phyloP scores from a whole-genome alignment of 1,140 invertebrate genomes.

The Panagrolaimus sp. region DNA sequence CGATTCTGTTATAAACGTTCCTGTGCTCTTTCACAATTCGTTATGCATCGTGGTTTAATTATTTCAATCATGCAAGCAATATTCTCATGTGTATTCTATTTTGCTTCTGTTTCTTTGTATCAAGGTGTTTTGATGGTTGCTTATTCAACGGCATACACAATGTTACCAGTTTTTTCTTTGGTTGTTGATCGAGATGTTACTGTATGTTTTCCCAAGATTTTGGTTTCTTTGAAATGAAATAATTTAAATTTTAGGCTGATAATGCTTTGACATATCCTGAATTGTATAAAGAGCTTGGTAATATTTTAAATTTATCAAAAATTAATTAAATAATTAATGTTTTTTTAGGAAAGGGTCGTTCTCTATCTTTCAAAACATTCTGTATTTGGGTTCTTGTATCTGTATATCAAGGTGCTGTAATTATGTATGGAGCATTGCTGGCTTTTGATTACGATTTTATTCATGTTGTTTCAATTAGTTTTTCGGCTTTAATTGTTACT shows the following conservation, averaged over 20 bases:
- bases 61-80: slow-evolving; percentile 98
- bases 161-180: slow-evolving; percentile 91
- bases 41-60: slow-evolving; percentile 94
- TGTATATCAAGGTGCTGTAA: slow-evolving; percentile 96
- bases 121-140: slow-evolving; percentile 98
- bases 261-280: slow-evolving; percentile 92
- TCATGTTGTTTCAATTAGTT: slow-evolving; percentile 97
- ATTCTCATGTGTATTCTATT: slow-evolving; percentile 96
- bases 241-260: slow-evolving; percentile 63
- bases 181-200: slow-evolving; percentile 93
- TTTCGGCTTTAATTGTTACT: slow-evolving; percentile 90
- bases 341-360: slow-evolving; percentile 74
- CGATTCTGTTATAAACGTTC: slow-evolving; percentile 90
- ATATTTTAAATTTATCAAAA: too few species aligned
- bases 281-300: slow-evolving; percentile 88
- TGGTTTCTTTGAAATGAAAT: too few species aligned
- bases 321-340: too few species aligned
- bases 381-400: slow-evolving; percentile 98
- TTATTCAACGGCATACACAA: slow-evolving; percentile 97
- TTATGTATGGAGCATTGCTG: slow-evolving; percentile 95
- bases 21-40: slow-evolving; percentile 90
- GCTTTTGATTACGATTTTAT: slow-evolving; percentile 98
- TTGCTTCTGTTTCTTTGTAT: slow-evolving; percentile 91
- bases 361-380: slow-evolving; percentile 84
- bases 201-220: too few species aligned